Evolutionary conservation across 2,113 vertebrate genomes (phyloP), one percentile per base, ranked within the genome.

Genomic region (Ameiurus melas): DNA sequence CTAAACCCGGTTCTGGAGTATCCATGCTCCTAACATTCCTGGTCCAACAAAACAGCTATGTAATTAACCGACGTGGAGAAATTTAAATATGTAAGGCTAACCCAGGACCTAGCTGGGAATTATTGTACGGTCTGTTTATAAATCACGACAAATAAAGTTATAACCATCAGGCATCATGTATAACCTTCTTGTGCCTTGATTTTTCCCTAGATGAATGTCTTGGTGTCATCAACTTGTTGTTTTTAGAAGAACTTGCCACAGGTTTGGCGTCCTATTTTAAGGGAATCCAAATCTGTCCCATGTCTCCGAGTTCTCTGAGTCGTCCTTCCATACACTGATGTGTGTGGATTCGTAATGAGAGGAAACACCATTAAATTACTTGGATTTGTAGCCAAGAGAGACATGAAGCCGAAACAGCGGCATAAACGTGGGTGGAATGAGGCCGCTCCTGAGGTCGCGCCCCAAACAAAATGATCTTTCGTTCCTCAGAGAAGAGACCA

Each of bases 401-500:
- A 78, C 66, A 55, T 60, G 53, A 25, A 82, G 33, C 80, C 4
- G 57, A 60, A 82, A 22, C 22, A 82, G 30, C 20, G 33, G 80
- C 10, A 36, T 25, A 19, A 68, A 84, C 22, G 47, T 85, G 82
- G 87, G 71, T 4, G 33, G 82, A 53, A 57, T 36, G 82, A 36
- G n/a, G n/a, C 55, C n/a, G 55, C 51, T 27, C 62, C 83, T 25
- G 43, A 55, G 73, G 55, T 43, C 19, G 9, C 47, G 68, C 55
- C 55, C 36, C 77, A 78, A 78, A 58, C 68, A 85, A 62, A 60
- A 77, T 62, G 17, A 77, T 73, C 22, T 43, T 53, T 86, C 6
- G n/a, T 85, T 85, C 55, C 68, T 73, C 60, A 2, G 4, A 88
- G 17, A 62, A 85, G 85, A 62, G 43, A 88, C 47, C 86, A 84